Evolutionary conservation across 2,888 invertebrate species (phyloP).

Genomic region (Furcula furcula): DNA sequence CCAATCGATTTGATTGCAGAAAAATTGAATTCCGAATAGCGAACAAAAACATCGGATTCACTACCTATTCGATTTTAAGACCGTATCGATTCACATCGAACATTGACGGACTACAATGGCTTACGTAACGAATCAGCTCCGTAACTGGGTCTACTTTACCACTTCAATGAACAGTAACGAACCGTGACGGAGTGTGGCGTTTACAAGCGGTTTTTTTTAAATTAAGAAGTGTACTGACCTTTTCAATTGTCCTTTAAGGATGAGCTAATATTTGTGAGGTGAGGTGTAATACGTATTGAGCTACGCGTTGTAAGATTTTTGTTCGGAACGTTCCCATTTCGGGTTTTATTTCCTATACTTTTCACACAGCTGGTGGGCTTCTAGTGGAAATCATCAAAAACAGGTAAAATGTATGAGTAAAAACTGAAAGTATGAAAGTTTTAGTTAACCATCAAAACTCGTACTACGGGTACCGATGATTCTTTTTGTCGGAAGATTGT

Average conservation of each 20-base stretch:
- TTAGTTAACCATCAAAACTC: no score
- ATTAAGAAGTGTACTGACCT: background rate
- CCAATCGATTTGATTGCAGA: background rate
- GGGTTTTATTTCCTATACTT: no score
- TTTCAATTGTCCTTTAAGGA: constrained; percentile 1
- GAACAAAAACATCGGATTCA: constrained; percentile 1
- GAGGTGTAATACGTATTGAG: background rate
- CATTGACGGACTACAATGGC: background rate
- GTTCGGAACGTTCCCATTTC: no score
- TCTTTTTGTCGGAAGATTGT: no score
- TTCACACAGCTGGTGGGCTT: no score
- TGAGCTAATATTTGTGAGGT: constrained; percentile 1
- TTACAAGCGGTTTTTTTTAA: constrained; percentile 9
- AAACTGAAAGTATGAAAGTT: no score
- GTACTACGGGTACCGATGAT: no score
- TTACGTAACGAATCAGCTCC: constrained; percentile 3
- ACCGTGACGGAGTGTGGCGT: constrained; percentile 28
- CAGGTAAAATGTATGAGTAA: no score
- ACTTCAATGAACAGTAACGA: constrained; percentile 30
- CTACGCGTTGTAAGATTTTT: no score
- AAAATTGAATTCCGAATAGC: constrained; percentile 1
- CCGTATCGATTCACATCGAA: background rate
- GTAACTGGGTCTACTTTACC: constrained; percentile 28
- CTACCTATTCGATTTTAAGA: background rate
- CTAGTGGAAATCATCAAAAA: no score